Evolutionary conservation across 2,113 vertebrate genomes (phyloP).

Genomic region (Prionailurus viverrinus): DNA sequence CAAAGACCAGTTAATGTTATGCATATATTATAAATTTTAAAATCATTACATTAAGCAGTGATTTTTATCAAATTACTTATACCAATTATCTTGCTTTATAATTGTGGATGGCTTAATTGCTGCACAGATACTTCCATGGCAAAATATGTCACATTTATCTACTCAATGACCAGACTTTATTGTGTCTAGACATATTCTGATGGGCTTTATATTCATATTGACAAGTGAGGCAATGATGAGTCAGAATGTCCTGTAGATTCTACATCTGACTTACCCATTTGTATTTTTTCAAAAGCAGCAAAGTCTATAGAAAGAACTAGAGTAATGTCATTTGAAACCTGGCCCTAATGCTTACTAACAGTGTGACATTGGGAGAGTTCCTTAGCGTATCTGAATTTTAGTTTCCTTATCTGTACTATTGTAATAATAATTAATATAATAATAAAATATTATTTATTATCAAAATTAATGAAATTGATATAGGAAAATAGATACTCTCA

Average conservation of each 20-base stretch:
- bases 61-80: slow-evolving; percentile 35
- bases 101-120: slow-evolving; percentile 43
- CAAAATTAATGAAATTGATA: not conserved
- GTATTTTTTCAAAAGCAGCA: not conserved
- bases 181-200: not conserved
- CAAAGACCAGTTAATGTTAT: not conserved
- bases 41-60: not conserved
- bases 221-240: not conserved
- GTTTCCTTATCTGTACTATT: slow-evolving; percentile 7
- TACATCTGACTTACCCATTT: not conserved
- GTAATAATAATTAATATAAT: not conserved
- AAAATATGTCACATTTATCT: not conserved
- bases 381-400: not conserved
- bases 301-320: not conserved
- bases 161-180: not conserved
- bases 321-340: not conserved
- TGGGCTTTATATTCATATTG: slow-evolving; percentile 8
- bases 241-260: not conserved
- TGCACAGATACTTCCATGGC: not conserved
- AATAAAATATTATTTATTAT: not conserved
- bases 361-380: not conserved
- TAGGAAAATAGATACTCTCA: not conserved
- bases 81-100: slow-evolving; percentile 21
- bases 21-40: slow-evolving; percentile 3
- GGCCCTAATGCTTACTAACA: not conserved